These are phyloP conservation scores for Tenebrio molitor DNA, from an alignment of 1,140 invertebrate genomes.

Conservation along the genomic window DNA sequence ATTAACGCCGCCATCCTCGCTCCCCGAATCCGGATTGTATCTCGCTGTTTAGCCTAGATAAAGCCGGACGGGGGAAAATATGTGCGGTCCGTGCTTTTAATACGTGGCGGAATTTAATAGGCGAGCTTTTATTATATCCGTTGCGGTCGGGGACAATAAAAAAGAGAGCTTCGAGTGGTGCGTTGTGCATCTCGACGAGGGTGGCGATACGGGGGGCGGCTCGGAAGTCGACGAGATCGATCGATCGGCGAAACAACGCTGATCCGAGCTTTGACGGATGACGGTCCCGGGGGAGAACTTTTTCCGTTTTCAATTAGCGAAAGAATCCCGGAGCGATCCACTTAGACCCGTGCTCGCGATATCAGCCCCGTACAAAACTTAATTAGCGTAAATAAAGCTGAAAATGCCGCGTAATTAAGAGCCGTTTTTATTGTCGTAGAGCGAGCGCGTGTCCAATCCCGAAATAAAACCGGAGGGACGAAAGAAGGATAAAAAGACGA, in stretches of 20 bases:
- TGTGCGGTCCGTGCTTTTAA: not conserved
- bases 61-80: conserved; percentile 2
- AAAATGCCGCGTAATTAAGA: conserved; percentile 4
- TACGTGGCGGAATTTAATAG: conserved; percentile 1
- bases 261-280: not conserved
- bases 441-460: not conserved
- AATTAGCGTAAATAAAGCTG: conserved; percentile 11
- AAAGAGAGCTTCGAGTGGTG: not conserved
- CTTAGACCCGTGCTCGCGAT: not conserved
- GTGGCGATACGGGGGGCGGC: no score
- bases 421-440: conserved; percentile 1
- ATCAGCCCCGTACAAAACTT: not conserved
- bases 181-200: not conserved
- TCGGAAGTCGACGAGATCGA: no score
- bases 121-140: not conserved
- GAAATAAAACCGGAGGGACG: not conserved
- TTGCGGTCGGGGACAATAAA: not conserved
- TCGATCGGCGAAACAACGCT: no score
- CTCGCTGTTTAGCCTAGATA: conserved; percentile 1
- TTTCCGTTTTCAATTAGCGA: conserved; percentile 1
- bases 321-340: not conserved
- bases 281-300: not conserved
- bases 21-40: not conserved
- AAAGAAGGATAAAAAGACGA: not conserved
- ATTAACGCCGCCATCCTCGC: not conserved